Evolutionary conservation across 2,888 invertebrate species (phyloP), one percentile per base, ranked within the genome.

Genomic region (Platerodrilus igneus): DNA sequence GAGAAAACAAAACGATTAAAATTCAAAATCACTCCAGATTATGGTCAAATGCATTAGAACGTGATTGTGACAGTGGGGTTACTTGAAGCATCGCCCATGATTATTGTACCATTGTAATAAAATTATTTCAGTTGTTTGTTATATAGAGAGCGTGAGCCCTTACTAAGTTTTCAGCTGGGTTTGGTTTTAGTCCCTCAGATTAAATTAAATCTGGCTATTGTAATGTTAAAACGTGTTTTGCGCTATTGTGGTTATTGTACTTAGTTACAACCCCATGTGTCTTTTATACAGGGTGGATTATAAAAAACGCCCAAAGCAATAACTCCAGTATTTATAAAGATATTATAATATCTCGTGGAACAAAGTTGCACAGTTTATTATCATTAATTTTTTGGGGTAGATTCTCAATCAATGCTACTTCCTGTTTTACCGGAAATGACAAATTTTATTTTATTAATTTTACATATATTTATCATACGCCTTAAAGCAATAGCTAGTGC

Each of bases 121-220:
- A 64, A 62, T 62, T 59, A 62, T 60, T 52, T 46, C 47, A 51
- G 49, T 53, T 53, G 51, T 50, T 51, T 55, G 51, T 45, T 54
- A 51, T 48, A 50, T 48, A 49, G 53, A 42, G 36, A 46, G 53
- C 52, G 51, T 49, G 50, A 54, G 57, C 55, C 53, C 56, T 50
- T 53, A 48, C 50, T 48, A 50, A 55, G 55, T 54, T 57, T 59
- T 57, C 48, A 52, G 36, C 44, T 42, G 46, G 46, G 49, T 38
- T 47, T 41, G 41, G 53, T 56, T 56, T 57, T 58, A 53, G 56
- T 56, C 52, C 47, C 55, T 52, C 54, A 60, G 63, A 64, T 64
- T 64, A 63, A 66, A 64, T 66, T 64, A 64, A 66, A 64, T 64
- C 64, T 62, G 54, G 50, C 52, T 55, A 63, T 65, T 65, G 65